These are phyloP conservation scores for Ctenodactylus gundi DNA, from an alignment of 2,113 vertebrate genomes.

Conservation along the genomic window DNA sequence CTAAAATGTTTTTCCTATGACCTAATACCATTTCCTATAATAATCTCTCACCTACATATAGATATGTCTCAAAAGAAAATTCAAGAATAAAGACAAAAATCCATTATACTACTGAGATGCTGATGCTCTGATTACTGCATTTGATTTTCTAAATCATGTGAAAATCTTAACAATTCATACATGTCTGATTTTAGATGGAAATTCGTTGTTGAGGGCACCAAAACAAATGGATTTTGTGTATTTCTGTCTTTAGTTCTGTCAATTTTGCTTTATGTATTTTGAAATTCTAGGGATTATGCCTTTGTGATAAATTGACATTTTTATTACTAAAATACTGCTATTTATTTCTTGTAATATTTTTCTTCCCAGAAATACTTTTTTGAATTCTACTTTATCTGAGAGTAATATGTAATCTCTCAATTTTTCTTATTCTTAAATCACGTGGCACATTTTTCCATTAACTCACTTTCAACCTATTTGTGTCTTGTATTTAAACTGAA, in stretches of 20 bases:
- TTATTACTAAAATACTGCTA: neutral
- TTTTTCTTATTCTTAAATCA: neutral
- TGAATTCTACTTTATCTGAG: neutral
- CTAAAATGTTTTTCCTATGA: neutral
- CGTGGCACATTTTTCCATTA: neutral
- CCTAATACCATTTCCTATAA: neutral
- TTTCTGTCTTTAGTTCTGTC: slow-evolving; percentile 15
- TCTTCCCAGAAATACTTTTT: neutral
- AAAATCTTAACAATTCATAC: neutral
- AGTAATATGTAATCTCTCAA: neutral
- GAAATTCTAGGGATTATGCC: neutral
- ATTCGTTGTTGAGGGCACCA: no score
- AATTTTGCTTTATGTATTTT: neutral
- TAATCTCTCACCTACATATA: neutral
- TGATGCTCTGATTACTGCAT: neutral
- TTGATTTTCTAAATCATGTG: neutral
- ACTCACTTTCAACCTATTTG: neutral
- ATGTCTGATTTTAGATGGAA: neutral
- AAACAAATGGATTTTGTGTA: neutral
- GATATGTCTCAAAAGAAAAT: neutral
- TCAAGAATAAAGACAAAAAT: neutral
- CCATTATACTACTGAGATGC: neutral
- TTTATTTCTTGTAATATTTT: neutral
- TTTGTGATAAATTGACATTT: neutral
- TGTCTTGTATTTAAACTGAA: neutral